Evolutionary conservation across 2,888 invertebrate species (phyloP).

Genomic region (Caenorhabditis sinica): DNA sequence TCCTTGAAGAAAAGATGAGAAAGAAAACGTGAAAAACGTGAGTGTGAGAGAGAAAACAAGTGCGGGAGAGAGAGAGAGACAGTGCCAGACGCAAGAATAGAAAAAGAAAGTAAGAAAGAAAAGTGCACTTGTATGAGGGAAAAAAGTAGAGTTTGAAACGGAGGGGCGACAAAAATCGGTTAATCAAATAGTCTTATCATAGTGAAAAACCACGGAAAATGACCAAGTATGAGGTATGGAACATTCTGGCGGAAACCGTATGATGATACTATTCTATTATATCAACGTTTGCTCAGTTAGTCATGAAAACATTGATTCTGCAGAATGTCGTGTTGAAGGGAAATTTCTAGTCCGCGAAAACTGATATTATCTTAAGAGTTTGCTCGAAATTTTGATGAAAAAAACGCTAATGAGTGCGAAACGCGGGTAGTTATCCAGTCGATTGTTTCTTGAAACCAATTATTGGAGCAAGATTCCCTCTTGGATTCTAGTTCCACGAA

Average conservation of each 20-base stretch:
- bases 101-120: slow-evolving; percentile 12
- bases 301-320: not conserved
- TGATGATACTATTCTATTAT: slow-evolving; percentile 1
- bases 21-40: not conserved
- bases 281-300: not conserved
- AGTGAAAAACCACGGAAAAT: slow-evolving; percentile 4
- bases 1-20: slow-evolving; percentile 29
- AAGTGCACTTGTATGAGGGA: slow-evolving; percentile 46
- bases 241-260: not conserved
- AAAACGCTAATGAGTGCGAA: too few species aligned
- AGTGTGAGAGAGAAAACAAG: slow-evolving; percentile 2
- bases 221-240: slow-evolving; percentile 13
- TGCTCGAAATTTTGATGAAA: too few species aligned
- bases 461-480: too few species aligned
- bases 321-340: not conserved
- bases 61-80: not conserved
- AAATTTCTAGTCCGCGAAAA: too few species aligned
- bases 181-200: slow-evolving; percentile 61
- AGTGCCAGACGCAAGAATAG: not conserved
- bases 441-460: too few species aligned
- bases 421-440: too few species aligned
- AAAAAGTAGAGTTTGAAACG: slow-evolving; percentile 44
- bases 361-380: too few species aligned
- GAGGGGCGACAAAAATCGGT: slow-evolving; percentile 48
- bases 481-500: too few species aligned